Base-by-base conservation (phyloP, 2,888 invertebrate genomes). In the Megalurothrips usitatus region DNA sequence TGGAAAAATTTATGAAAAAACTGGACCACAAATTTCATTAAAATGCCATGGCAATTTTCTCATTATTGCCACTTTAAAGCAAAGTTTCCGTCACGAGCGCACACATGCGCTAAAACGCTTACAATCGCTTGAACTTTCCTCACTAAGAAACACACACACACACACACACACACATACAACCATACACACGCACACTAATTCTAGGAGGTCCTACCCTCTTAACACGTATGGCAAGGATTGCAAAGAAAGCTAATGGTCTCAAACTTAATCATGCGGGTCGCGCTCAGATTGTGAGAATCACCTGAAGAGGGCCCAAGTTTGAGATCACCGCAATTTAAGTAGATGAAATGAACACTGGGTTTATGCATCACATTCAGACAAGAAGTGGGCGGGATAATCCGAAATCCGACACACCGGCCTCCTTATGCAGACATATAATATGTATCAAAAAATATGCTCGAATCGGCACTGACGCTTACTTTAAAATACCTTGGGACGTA, bases 261-360 rank as follows among this genome's bases (percentile, higher is more conserved):
- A 75, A 75, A 75, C 68, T 75, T 26, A 26, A 75, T 12, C 68
- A 26, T 26, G 23, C 58, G 58, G 58, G 6, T 17, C 58, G 17
- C 14, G 6, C 3, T 43, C 34, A 43, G 34, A 43, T 43, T 43
- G 34, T 43, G 58, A 52, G 19, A 58, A 1, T 58, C 6, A 58
- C 14, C 58, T 58, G 17, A 58, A 14, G n/a, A 14, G 4, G 68
- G 23, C 26, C 23, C 26, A 26, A 75, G 68, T 75, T 75, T 75
- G 68, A 75, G 26, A 26, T 26, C 68, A 75, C 68, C 2, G 23
- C 23, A 12, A 26, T 26, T 75, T 75, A 75, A 75, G 68, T 75
- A 75, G 68, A 26, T 26, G 26, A 75, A 11, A 75, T 75, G 68
- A 75, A 75, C 68, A 75, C 68, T 75, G 68, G 68, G 68, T 75